Evolutionary conservation across 1,140 invertebrate genomes (phyloP).

Genomic region (Drosophila nigromelanica): DNA sequence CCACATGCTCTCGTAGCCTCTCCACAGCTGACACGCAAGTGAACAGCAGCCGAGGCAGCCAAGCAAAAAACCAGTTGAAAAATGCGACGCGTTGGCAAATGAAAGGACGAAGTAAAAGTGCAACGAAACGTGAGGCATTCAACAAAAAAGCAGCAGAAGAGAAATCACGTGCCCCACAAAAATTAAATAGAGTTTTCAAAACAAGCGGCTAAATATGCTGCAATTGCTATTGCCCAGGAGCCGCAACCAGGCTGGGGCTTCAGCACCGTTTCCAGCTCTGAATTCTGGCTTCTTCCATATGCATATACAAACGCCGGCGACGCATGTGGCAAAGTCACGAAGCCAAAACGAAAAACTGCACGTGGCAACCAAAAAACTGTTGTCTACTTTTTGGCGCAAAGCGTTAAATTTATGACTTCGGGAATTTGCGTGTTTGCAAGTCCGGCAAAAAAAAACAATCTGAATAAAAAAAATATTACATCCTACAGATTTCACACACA

Average conservation of each 20-base stretch:
- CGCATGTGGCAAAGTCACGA: conserved; percentile 38
- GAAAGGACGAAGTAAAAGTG: conserved; percentile 35
- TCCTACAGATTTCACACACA: conserved; percentile 44
- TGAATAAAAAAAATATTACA: conserved; percentile 34
- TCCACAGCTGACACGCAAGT: conserved; percentile 22
- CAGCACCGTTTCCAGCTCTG: neutral
- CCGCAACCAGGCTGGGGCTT: neutral
- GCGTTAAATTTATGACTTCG: conserved; percentile 72
- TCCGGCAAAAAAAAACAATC: conserved; percentile 26
- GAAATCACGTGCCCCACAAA: conserved; percentile 27
- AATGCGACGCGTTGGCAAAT: conserved; percentile 54
- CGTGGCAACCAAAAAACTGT: conserved; percentile 68
- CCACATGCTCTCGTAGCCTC: neutral
- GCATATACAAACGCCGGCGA: conserved; percentile 6
- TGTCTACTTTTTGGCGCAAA: conserved; percentile 74
- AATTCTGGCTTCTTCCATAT: conserved; percentile 49
- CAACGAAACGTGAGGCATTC: conserved; percentile 55
- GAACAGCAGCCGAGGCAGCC: conserved; percentile 16
- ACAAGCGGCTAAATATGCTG: conserved; percentile 73
- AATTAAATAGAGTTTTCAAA: conserved; percentile 82
- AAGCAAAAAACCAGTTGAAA: conserved; percentile 61
- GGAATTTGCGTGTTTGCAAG: conserved; percentile 70
- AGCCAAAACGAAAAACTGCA: conserved; percentile 55
- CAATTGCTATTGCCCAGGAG: conserved; percentile 37
- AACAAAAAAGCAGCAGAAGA: conserved; percentile 16